Conservation (phyloP, 2,113 vertebrate species). For the Rousettus leschenaultii region DNA sequence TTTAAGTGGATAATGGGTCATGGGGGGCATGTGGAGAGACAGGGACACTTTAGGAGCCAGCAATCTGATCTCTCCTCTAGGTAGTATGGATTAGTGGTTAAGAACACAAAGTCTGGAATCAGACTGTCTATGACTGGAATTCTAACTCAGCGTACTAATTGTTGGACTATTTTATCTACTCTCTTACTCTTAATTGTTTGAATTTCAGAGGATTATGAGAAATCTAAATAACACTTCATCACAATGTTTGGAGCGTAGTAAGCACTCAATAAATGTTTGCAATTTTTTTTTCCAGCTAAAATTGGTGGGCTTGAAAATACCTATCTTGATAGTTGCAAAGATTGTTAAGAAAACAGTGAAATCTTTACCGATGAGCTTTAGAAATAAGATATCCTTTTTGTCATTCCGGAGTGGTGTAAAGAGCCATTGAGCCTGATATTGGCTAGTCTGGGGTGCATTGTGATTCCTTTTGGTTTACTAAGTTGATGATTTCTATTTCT, state of each 20-base stretch:
- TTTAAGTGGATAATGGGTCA: background rate
- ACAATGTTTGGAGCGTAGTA: background rate
- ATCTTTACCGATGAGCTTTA: background rate
- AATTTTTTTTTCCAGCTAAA: background rate
- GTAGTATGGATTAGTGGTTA: background rate
- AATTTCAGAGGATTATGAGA: constrained; percentile 16
- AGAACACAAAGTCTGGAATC: background rate
- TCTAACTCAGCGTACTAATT: background rate
- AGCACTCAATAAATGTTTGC: background rate
- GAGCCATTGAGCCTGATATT: background rate
- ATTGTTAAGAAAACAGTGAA: background rate
- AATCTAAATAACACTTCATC: background rate
- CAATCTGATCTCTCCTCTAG: background rate
- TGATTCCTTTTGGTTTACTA: background rate
- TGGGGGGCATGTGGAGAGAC: background rate
- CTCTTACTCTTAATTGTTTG: background rate
- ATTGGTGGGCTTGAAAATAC: background rate
- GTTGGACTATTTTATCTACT: background rate
- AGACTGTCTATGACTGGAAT: background rate
- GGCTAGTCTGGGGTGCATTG: background rate
- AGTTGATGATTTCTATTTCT: background rate
- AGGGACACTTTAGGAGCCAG: background rate
- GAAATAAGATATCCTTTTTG: background rate
- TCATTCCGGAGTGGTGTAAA: background rate
- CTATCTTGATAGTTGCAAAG: background rate